Conservation (phyloP, 2,888 invertebrate species). For the Macrosoma leucophasiata region DNA sequence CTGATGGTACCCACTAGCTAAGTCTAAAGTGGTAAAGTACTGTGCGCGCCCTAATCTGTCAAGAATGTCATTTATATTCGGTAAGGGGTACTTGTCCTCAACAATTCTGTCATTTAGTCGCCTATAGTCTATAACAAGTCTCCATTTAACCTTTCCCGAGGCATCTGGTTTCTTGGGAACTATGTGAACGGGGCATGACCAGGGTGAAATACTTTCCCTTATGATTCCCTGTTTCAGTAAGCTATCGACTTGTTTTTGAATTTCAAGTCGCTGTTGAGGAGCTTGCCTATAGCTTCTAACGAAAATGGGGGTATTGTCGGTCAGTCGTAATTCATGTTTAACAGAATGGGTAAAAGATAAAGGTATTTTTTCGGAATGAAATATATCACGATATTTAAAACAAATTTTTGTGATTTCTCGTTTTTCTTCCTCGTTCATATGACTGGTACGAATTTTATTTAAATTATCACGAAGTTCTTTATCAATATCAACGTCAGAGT, state of each 20-base stretch:
- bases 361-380: slow-evolving; percentile 32
- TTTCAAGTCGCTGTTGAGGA: slow-evolving; percentile 22
- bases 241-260: slow-evolving; percentile 22
- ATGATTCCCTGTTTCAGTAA: slow-evolving; percentile 26
- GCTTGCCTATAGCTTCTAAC: slow-evolving; percentile 23
- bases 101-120: slow-evolving; percentile 23
- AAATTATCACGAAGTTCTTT: slow-evolving; percentile 19
- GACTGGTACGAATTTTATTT: slow-evolving; percentile 18
- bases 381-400: slow-evolving; percentile 33
- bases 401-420: slow-evolving; percentile 27
- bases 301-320: slow-evolving; percentile 22
- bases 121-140: slow-evolving; percentile 25
- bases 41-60: slow-evolving; percentile 25
- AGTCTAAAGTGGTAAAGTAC: slow-evolving; percentile 29
- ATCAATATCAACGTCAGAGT: no score
- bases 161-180: slow-evolving; percentile 27
- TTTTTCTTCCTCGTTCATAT: slow-evolving; percentile 34
- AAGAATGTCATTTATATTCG: slow-evolving; percentile 24
- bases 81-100: slow-evolving; percentile 29
- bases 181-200: slow-evolving; percentile 25
- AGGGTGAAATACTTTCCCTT: slow-evolving; percentile 22
- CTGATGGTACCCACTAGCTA: slow-evolving; percentile 29
- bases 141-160: slow-evolving; percentile 24
- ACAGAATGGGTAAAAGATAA: slow-evolving; percentile 32
- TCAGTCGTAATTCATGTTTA: slow-evolving; percentile 36